phyloP scores from a whole-genome alignment of 1,140 invertebrate genomes.

The Augochlora pura region DNA sequence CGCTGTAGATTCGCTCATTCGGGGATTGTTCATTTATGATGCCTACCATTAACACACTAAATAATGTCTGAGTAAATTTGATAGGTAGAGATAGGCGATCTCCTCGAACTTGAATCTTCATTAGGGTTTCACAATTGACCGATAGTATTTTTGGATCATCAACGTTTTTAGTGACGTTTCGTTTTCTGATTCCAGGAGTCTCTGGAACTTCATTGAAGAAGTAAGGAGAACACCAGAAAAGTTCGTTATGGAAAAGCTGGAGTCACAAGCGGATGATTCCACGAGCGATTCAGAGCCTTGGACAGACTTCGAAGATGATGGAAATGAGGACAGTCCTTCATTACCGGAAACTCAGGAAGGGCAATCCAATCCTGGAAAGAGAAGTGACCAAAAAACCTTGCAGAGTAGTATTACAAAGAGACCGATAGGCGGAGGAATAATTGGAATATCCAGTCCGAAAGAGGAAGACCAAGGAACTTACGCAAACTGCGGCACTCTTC shows the following conservation, averaged over 20 bases:
- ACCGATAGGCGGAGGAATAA: not conserved
- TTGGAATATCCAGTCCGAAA: not conserved
- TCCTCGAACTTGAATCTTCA: too few relatives aligned
- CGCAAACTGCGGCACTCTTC: constrained; percentile 62
- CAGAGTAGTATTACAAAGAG: constrained; percentile 2
- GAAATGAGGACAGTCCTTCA: constrained; percentile 52
- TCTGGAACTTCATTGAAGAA: constrained; percentile 73
- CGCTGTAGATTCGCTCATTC: too few relatives aligned
- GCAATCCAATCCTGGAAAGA: not conserved
- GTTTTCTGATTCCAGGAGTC: constrained; percentile 56
- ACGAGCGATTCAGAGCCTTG: constrained; percentile 71
- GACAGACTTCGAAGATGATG: constrained; percentile 75
- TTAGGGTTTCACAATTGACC: too few relatives aligned
- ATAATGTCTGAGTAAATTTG: not conserved
- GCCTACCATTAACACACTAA: not conserved
- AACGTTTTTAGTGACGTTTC: too few relatives aligned
- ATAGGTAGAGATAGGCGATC: too few relatives aligned
- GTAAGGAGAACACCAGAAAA: constrained; percentile 70
- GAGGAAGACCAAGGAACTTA: constrained; percentile 66
- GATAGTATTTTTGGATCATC: too few relatives aligned
- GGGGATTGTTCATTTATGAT: too few relatives aligned
- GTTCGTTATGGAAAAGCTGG: constrained; percentile 57
- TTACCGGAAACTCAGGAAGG: not conserved
- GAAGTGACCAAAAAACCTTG: not conserved
- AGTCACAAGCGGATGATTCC: constrained; percentile 51